phyloP scores from a whole-genome alignment of 2,113 vertebrate genomes.

The Melanostigma gelatinosum region DNA sequence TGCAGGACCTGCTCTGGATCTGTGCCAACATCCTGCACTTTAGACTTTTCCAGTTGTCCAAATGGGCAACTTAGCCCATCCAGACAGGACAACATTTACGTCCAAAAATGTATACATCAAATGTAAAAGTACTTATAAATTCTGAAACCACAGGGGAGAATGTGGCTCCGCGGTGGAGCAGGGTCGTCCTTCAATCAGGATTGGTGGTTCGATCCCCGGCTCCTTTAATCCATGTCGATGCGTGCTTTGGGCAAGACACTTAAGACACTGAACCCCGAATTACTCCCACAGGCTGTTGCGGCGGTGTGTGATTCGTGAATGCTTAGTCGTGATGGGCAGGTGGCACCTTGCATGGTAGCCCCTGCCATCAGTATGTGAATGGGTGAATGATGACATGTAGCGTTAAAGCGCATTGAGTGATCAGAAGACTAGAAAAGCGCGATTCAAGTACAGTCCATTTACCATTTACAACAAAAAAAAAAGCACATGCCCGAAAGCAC shows the following conservation, averaged over 20 bases:
- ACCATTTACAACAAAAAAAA: not conserved
- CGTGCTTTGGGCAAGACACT: not conserved
- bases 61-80: not conserved
- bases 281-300: not conserved
- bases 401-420: not conserved
- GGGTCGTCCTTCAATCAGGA: not conserved
- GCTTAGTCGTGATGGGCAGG: not conserved
- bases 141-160: not conserved
- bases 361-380: not conserved
- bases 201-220: not conserved
- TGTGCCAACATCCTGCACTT: not conserved
- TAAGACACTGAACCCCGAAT: not conserved
- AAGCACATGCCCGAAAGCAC: not conserved
- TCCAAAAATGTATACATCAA: not conserved
- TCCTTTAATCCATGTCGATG: not conserved
- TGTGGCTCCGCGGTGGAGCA: not conserved
- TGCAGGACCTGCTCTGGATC: not conserved
- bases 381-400: not conserved
- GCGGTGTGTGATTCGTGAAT: not conserved
- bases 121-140: not conserved
- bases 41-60: not conserved
- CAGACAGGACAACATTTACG: not conserved
- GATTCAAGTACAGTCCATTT: not conserved
- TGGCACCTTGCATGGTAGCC: not conserved
- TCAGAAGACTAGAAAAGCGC: not conserved